These are phyloP conservation scores for Catocala sponsa DNA, from an alignment of 2,888 invertebrate species.

Conservation along the genomic window DNA sequence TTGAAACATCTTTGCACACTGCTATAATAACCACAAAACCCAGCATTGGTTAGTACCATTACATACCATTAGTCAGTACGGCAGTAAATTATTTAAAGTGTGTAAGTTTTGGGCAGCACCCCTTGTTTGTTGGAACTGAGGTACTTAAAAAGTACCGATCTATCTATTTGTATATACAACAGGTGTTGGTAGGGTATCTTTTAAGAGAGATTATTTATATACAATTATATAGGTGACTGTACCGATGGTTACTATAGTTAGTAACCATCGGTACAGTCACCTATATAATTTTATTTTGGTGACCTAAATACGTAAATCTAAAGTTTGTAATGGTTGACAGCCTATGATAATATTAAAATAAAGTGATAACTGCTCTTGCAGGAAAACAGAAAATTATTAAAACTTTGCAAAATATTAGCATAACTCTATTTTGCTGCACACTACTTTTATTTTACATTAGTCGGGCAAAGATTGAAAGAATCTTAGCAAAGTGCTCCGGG, in stretches of 20 bases:
- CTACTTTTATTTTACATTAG: neutral
- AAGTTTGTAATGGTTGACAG: too few relatives aligned
- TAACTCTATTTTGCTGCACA: neutral
- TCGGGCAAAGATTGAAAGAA: neutral
- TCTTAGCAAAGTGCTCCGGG: constrained; percentile 1
- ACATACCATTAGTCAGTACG: too few relatives aligned
- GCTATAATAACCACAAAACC: too few relatives aligned
- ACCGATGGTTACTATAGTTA: too few relatives aligned
- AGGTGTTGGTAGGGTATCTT: neutral
- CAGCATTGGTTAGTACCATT: too few relatives aligned
- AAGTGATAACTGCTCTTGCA: neutral
- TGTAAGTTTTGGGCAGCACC: constrained; percentile 2
- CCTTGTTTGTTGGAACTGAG: neutral
- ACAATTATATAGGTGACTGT: too few relatives aligned
- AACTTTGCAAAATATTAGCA: neutral
- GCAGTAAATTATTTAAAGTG: constrained; percentile 16
- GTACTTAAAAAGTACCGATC: constrained; percentile 1
- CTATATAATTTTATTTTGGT: too few relatives aligned
- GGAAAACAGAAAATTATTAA: neutral
- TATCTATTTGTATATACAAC: neutral
- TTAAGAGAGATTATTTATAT: too few relatives aligned
- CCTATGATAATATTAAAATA: too few relatives aligned
- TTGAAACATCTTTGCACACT: too few relatives aligned
- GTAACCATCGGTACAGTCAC: too few relatives aligned
- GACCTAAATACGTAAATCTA: too few relatives aligned